Evolutionary conservation across 37 sponge, comb jelly and placozoan genomes (phyloP), one percentile per base, ranked within the genome.

Genomic region (Amphimedon queenslandica): DNA sequence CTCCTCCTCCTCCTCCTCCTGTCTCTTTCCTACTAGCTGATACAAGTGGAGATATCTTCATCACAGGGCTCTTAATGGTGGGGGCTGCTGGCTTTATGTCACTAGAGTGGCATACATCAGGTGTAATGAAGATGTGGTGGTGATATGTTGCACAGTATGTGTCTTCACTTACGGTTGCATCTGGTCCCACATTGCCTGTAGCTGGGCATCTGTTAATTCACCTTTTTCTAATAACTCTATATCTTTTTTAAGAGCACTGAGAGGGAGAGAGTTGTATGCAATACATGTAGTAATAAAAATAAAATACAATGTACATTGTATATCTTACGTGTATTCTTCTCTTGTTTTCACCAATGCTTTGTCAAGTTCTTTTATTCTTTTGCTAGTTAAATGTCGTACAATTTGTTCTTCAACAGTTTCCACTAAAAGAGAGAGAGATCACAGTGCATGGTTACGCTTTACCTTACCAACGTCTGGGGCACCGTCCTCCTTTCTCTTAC

Each of bases 351-450:
- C 57, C 39, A 91, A 39, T 3, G 67, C 33, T 33, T 58, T 25
- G 30, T 83, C 73, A 2, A 96, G 68, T 30, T 96, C 89, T 57
- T 42, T 74, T 6, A 96, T 86, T n/a, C 93, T 73, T 55, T 88
- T 89, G 55, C 78, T 85, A 29, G 84, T 88, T 35, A 96, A 71
- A 16, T 85, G 75, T 10, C 94, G 73, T 25, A 96, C 82, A 58
- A 96, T 91, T 65, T 84, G 90, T 42, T 96, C 92, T 37, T 80
- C 87, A 16, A 76, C 70, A 28, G 94, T 93, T 41, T 85, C 94
- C 11, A 68, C 76, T 80, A 65, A 27, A 56, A 40, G 42, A 41
- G 38, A 25, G 70, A 38, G 40, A 41, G 21, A 38, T 20, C 34
- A 38, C 24, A 29, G 1, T 39, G 23, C 16, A 37, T 2, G 1